Base-by-base conservation (phyloP, 2,797 vertebrate genomes). In the Poeciliopsis paucimaculata region DNA sequence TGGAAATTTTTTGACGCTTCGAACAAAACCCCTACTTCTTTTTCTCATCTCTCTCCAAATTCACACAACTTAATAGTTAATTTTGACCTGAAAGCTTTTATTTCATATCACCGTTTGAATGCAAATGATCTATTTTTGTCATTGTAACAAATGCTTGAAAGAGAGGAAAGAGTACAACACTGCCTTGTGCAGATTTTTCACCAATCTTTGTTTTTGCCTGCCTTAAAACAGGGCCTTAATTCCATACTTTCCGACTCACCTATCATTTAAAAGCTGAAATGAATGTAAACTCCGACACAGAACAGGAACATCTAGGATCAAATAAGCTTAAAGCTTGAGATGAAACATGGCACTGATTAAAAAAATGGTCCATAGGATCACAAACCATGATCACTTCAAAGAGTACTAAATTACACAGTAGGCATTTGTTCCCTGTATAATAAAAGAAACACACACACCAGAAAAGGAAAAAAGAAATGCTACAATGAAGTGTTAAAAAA, bases 341-440 rank as follows among this genome's bases (percentile, higher is more conserved):
- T 91, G 53, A 88, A 92, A 85, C 75, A 89, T 92, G 93, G 92
- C 93, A 95, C 94, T 91, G 82, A 89, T 82, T 88, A 47, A 43
- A 93, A 82, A 94, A 82, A 91, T 39, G 79, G 89, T 85, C 86
- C 84, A 79, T 86, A 84, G 81, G 81, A 88, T 86, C 88, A 90
- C 84, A 87, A 87, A 91, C 82, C 43, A 76, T 90, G 90, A 88
- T 80, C 85, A 86, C 82, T 85, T 74, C 84, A 80, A 79, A 78
- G 68, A 87, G 77, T 86, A 85, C 51, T 87, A 78, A 86, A 90
- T 81, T 77, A 88, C 76, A 90, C 73, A 86, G 77, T 85, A 90
- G 73, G 84, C 77, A 82, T 91, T 89, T 84, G 76, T 80, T 89
- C 64, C 77, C 78, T 81, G 86, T 89, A 82, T 68, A 85, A 83